Conservation (phyloP, 2,113 vertebrate species). For the Hippocampus guttulatus region DNA sequence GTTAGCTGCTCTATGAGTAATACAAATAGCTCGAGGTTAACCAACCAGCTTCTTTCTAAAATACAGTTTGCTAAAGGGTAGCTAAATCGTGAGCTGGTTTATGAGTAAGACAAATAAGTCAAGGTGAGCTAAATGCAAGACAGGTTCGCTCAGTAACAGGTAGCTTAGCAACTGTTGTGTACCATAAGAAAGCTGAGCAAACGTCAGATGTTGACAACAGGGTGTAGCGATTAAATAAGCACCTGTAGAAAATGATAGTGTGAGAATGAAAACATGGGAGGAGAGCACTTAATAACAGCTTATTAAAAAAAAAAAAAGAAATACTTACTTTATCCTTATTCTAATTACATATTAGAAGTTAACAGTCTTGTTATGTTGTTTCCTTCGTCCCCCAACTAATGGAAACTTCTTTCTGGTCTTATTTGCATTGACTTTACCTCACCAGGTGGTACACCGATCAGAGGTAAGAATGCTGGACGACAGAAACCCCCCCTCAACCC, state of each 20-base stretch:
- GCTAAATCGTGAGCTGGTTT: background rate
- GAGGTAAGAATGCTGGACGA: constrained; percentile 98
- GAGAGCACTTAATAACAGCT: background rate
- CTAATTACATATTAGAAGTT: constrained; percentile 4
- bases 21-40: background rate
- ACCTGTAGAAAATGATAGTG: background rate
- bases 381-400: constrained; percentile 77
- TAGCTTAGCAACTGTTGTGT: background rate
- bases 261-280: background rate
- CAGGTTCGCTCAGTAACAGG: background rate
- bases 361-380: constrained; percentile 55
- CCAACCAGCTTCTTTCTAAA: no score
- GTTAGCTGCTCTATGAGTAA: no score
- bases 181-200: no score
- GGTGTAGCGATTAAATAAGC: background rate
- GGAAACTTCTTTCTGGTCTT: constrained; percentile 88
- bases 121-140: background rate
- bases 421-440: constrained; percentile 99
- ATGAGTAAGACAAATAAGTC: background rate
- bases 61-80: background rate
- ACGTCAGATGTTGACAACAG: background rate
- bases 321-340: background rate
- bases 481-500: constrained; percentile 73
- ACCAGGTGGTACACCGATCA: constrained; percentile 99
- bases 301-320: background rate